phyloP scores from a whole-genome alignment of 53 echinoderm and acorn worm genomes.

The Stichopus horrens region DNA sequence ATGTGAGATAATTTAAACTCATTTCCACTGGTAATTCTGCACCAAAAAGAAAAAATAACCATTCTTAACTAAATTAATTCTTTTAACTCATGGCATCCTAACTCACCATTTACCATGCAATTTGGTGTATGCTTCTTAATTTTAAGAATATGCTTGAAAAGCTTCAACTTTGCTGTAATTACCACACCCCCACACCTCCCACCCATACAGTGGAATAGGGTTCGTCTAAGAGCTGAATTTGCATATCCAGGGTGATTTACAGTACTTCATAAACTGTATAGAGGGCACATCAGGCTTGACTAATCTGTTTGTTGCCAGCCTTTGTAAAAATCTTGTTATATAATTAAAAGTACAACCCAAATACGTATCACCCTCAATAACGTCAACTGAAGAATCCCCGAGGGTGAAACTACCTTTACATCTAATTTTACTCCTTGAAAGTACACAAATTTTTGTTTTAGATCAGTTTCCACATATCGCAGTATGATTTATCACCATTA shows the following conservation, averaged over 20 bases:
- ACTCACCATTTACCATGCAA: background rate
- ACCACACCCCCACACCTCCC: background rate
- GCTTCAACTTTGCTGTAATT: background rate
- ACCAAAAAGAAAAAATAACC: background rate
- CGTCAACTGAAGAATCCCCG: conserved; percentile 2
- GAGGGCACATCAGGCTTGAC: background rate
- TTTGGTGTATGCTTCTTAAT: background rate
- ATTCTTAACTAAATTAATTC: background rate
- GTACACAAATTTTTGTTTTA: background rate
- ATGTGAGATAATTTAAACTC: background rate
- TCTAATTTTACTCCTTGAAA: background rate
- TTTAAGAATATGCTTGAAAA: conserved; percentile 11
- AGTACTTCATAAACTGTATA: background rate
- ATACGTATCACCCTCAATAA: background rate
- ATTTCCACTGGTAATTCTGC: background rate
- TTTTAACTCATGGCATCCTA: background rate
- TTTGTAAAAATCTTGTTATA: background rate
- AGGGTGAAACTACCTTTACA: background rate
- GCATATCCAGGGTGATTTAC: background rate
- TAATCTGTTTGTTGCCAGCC: background rate
- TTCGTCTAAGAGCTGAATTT: background rate
- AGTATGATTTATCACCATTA: background rate
- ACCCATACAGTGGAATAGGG: background rate
- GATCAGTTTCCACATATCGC: background rate
- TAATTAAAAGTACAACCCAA: conserved; percentile 12